phyloP scores from a whole-genome alignment of 2,888 invertebrate species.

The Hyppa rectilinea region DNA sequence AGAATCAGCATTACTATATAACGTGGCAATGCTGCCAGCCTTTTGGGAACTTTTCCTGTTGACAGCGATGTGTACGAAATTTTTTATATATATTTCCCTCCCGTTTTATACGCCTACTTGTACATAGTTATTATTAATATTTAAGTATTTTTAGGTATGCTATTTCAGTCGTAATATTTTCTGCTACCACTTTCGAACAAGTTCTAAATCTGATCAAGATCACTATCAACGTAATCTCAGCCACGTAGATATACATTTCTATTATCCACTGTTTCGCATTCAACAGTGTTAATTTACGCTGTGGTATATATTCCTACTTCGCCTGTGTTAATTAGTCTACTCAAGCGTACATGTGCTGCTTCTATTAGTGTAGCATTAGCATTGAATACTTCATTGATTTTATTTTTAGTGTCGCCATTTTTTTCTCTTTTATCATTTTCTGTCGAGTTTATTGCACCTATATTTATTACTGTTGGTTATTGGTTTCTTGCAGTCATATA shows the following conservation, averaged over 20 bases:
- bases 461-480: slow-evolving; percentile 8
- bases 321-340: slow-evolving; percentile 43
- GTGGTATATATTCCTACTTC: slow-evolving; percentile 44
- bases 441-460: slow-evolving; percentile 11
- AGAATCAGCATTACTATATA: no score
- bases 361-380: slow-evolving; percentile 52
- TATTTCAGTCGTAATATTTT: background rate
- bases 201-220: slow-evolving; percentile 9
- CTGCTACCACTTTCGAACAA: slow-evolving; percentile 16
- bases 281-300: slow-evolving; percentile 19
- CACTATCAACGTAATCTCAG: slow-evolving; percentile 4
- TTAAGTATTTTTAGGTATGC: no score
- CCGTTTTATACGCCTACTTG: no score
- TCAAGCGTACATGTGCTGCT: slow-evolving; percentile 49
- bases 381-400: slow-evolving; percentile 59
- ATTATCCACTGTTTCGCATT: slow-evolving; percentile 29
- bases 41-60: no score
- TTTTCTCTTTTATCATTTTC: slow-evolving; percentile 21
- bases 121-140: no score
- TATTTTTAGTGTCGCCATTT: slow-evolving; percentile 24
- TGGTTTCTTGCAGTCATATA: background rate
- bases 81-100: no score
- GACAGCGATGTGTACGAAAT: no score
- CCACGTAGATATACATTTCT: slow-evolving; percentile 15
- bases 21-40: no score